Base-by-base conservation (phyloP, 2,113 vertebrate species). In the Acanthochromis polyacanthus region DNA sequence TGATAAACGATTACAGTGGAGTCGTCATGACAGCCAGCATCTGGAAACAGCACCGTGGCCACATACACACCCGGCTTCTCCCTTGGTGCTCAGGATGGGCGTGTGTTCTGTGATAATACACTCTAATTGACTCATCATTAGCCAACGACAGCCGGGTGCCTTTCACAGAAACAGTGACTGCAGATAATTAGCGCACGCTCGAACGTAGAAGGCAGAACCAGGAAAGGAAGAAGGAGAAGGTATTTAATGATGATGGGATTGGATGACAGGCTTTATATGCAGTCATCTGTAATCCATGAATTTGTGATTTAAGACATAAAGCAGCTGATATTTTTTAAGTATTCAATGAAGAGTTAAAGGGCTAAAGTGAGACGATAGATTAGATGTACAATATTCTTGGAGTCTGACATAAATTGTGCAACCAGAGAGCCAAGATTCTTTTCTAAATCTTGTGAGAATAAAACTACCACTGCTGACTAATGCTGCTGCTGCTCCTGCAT, bases 81-180 rank as follows among this genome's bases (percentile, higher is more conserved):
- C 60, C 55, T 25, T 72, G 28, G 48, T 46, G 10, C 20, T 65
- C 64, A 61, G 65, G 56, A 75, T 79, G 81, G 55, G 64, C 64
- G 73, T 86, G 73, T 71, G 50, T 71, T 73, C 69, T 20, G 15
- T 67, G 40, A 65, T 85, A 75, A 84, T 83, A 23, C 74, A 36
- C 61, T 53, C 23, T 80, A 79, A 86, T 71, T 64, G 30, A 78
- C 63, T 85, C 80, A 78, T 80, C 73, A 67, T 75, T 28, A 51
- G 67, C 70, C 48, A 64, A 64, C 81, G 64, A 30, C 52, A 40
- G 59, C 14, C 71, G 79, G 68, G 16, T 36, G 51, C 43, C 25
- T 71, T 53, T 52, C 12, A 67, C 32, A 48, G 40, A 73, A 57
- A 23, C 16, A 17, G 50, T 36, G 53, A 61, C 63, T 56, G 53